phyloP scores from a whole-genome alignment of 2,888 invertebrate genomes.

The Incurvaria masculella region DNA sequence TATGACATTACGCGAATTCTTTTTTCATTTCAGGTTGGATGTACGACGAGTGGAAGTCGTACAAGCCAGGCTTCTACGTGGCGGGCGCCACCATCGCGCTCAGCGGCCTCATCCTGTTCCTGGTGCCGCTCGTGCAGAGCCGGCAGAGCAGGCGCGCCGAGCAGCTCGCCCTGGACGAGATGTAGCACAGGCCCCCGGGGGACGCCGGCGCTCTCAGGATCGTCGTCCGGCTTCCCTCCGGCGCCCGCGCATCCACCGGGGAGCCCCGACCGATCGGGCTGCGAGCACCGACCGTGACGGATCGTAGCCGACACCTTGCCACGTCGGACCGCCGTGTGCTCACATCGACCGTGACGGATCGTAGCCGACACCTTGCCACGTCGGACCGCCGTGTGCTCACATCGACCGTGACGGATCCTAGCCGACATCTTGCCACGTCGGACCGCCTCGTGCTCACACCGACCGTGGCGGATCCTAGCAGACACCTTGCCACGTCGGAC shows the following conservation, averaged over 20 bases:
- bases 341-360: conserved; percentile 38
- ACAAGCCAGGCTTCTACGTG: conserved; percentile 84
- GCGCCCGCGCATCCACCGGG: conserved; percentile 32
- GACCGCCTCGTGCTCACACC: too few relatives aligned
- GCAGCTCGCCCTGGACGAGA: conserved; percentile 34
- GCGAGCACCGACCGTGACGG: conserved; percentile 40
- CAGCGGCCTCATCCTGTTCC: conserved; percentile 86
- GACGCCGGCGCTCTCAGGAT: conserved; percentile 28
- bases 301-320: too few relatives aligned
- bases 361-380: too few relatives aligned
- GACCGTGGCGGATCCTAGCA: too few relatives aligned
- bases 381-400: too few relatives aligned
- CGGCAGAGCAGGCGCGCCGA: conserved; percentile 27
- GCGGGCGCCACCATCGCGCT: conserved; percentile 83
- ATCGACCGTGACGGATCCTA: too few relatives aligned
- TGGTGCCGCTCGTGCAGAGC: conserved; percentile 71
- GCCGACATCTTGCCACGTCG: too few relatives aligned
- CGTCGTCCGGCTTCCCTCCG: conserved; percentile 46
- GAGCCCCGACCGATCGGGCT: conserved; percentile 46
- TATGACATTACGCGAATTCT: too few relatives aligned
- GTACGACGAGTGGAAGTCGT: conserved; percentile 72
- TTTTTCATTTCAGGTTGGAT: conserved; percentile 76
- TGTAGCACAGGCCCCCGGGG: conserved; percentile 37
- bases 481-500: too few relatives aligned
- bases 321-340: too few relatives aligned